phyloP scores from a whole-genome alignment of 2,113 vertebrate species.

The Mus pahari region DNA sequence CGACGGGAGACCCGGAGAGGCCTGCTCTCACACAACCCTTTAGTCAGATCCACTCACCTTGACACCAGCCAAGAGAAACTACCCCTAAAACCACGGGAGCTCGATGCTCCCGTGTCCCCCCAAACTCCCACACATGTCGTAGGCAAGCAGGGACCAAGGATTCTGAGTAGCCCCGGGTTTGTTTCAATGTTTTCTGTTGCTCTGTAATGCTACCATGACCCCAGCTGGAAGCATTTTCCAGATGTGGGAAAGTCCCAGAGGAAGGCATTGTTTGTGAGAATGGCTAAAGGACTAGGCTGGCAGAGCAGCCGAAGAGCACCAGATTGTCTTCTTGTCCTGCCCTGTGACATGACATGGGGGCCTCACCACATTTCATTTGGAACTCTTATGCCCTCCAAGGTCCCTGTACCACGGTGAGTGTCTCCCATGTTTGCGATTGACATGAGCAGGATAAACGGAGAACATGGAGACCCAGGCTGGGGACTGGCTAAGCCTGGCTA shows the following conservation, averaged over 20 bases:
- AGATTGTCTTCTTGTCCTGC: neutral
- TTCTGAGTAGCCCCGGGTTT: constrained; percentile 4
- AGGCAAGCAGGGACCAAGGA: neutral
- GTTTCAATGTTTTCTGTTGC: constrained; percentile 59
- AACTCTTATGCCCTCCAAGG: neutral
- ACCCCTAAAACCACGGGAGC: neutral
- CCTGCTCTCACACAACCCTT: neutral
- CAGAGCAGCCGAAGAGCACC: neutral
- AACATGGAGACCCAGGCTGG: fast-evolving
- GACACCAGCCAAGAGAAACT: constrained; percentile 63
- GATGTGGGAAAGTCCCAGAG: constrained; percentile 58
- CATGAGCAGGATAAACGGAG: neutral
- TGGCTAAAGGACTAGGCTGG: neutral
- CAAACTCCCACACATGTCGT: neutral
- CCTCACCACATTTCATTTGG: neutral
- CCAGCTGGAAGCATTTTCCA: constrained; percentile 61
- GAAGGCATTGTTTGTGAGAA: constrained; percentile 50
- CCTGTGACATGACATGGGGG: neutral
- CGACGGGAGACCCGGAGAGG: constrained; percentile 66
- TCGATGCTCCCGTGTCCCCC: constrained; percentile 28
- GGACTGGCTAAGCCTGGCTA: too few species aligned
- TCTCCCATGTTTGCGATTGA: neutral
- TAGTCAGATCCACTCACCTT: neutral
- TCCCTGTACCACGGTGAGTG: neutral
- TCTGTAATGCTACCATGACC: constrained; percentile 58